Conservation (phyloP, 2,113 vertebrate species). For the Antidorcas marsupialis region DNA sequence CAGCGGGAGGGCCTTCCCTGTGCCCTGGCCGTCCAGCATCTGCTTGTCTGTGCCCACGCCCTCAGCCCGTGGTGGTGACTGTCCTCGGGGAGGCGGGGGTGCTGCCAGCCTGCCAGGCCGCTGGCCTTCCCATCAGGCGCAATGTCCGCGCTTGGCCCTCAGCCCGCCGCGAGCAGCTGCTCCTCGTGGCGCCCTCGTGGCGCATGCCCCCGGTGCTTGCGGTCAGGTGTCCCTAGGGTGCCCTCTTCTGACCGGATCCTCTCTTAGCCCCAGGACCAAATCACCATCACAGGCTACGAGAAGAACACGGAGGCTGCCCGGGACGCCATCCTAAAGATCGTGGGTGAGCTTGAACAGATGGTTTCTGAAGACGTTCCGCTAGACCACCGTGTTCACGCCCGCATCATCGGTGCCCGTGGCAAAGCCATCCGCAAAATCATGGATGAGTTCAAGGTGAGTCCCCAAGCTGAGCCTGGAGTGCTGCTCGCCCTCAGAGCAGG, state of each 20-base stretch:
- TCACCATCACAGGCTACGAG: slow-evolving; percentile 97
- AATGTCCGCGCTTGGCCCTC: accelerated
- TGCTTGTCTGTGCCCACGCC: accelerated
- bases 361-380: slow-evolving; percentile 94
- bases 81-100: background rate
- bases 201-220: accelerated
- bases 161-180: background rate
- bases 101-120: too few relatives aligned
- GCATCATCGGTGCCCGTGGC: slow-evolving; percentile 95
- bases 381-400: slow-evolving; percentile 95
- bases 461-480: accelerated
- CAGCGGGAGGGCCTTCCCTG: background rate
- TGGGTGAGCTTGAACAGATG: slow-evolving; percentile 97
- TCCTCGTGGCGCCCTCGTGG: accelerated
- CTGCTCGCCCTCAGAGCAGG: accelerated
- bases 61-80: accelerated
- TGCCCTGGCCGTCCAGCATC: accelerated
- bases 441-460: slow-evolving; percentile 96
- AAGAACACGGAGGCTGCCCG: slow-evolving; percentile 93
- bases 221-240: accelerated
- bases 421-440: slow-evolving; percentile 98
- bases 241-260: background rate
- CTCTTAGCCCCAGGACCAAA: slow-evolving; percentile 89
- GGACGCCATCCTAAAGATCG: slow-evolving; percentile 93
- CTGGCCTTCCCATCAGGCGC: accelerated